Conservation (phyloP, 2,888 invertebrate genomes). For the Rhaphigaster nebulosa region DNA sequence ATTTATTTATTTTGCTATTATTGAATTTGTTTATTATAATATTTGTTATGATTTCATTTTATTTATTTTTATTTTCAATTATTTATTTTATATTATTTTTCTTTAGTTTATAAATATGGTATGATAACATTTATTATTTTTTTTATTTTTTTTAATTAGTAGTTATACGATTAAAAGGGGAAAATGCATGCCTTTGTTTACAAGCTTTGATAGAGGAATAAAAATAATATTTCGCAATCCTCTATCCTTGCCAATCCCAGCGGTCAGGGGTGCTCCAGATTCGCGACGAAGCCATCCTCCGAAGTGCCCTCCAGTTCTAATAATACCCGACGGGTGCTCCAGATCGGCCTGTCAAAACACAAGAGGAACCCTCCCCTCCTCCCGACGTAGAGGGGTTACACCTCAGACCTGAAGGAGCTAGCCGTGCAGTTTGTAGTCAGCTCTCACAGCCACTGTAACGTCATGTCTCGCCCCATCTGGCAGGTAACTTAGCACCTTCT, state of each 20-base stretch:
- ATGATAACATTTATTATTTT: no score
- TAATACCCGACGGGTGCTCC: slow-evolving; percentile 1
- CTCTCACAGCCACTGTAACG: not conserved
- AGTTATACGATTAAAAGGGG: no score
- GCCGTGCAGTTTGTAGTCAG: not conserved
- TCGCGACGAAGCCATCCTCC: not conserved
- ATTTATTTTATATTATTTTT: no score
- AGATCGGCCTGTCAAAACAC: slow-evolving; percentile 23
- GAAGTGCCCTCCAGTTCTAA: slow-evolving; percentile 39
- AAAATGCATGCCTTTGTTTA: not conserved
- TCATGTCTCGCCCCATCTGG: slow-evolving; percentile 41
- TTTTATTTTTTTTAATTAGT: no score
- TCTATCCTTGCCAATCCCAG: not conserved
- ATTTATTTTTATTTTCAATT: no score
- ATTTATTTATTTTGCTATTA: no score
- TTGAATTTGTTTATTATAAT: no score
- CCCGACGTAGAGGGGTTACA: not conserved
- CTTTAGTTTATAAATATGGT: no score
- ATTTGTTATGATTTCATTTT: no score
- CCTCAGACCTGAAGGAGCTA: not conserved
- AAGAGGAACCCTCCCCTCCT: not conserved
- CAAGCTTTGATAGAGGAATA: not conserved
- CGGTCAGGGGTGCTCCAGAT: not conserved
- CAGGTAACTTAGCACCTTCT: not conserved
- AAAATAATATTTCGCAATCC: not conserved